Conservation (phyloP, 2,888 invertebrate species). For the Drosophila mayaguana region DNA sequence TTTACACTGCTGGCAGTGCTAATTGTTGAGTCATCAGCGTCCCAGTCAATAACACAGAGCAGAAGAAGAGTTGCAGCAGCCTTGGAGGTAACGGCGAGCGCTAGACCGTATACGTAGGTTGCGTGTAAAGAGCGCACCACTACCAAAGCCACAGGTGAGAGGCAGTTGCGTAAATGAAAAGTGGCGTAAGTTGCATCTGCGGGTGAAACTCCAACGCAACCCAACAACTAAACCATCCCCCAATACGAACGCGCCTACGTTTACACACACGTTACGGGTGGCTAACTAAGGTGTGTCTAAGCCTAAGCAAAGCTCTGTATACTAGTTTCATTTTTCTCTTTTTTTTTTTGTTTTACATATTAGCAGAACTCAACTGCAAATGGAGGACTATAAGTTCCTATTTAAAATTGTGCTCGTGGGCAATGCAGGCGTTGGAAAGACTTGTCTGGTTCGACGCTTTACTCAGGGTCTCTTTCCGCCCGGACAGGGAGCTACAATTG, state of each 20-base stretch:
- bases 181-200: conserved; percentile 45
- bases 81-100: conserved; percentile 45
- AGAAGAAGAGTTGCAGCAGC: conserved; percentile 44
- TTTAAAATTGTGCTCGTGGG: conserved; percentile 99
- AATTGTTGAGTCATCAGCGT: conserved; percentile 73
- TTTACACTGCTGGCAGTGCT: conserved; percentile 40
- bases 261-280: conserved; percentile 65
- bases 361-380: conserved; percentile 79
- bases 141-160: conserved; percentile 63
- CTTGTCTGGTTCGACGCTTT: conserved; percentile 97
- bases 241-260: conserved; percentile 49
- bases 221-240: conserved; percentile 43
- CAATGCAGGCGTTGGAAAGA: conserved; percentile 99
- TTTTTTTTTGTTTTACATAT: neutral
- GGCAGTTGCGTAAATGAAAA: conserved; percentile 34
- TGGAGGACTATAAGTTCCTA: conserved; percentile 99
- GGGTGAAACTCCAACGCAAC: conserved; percentile 32
- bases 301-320: conserved; percentile 32
- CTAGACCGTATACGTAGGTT: conserved; percentile 51
- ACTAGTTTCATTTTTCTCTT: conserved; percentile 10
- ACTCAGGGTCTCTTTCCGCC: conserved; percentile 99
- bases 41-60: conserved; percentile 30
- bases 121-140: conserved; percentile 32
- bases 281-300: conserved; percentile 70
- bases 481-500: conserved; percentile 99